Conservation (phyloP, 2,888 invertebrate genomes). For the Xylocampa areola region DNA sequence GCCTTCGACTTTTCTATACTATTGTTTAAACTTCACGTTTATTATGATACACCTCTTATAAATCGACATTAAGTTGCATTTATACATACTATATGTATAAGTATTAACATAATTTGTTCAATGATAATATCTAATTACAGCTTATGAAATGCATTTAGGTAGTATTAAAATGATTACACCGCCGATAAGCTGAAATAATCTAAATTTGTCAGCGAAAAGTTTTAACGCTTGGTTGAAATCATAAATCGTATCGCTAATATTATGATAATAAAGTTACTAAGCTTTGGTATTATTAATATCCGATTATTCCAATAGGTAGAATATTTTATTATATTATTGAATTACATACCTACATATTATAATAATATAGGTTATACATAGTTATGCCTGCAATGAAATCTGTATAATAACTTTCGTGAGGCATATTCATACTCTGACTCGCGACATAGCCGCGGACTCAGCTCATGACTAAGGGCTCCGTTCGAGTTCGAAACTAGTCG, state of each 20-base stretch:
- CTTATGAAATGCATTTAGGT: constrained; percentile 25
- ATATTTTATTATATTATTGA: no score
- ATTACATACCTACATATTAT: no score
- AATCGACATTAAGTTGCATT: constrained; percentile 29
- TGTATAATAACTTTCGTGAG: no score
- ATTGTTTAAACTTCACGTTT: constrained; percentile 45
- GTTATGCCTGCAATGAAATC: no score
- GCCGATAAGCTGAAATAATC: constrained; percentile 34
- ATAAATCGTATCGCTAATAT: constrained; percentile 29
- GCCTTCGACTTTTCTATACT: constrained; percentile 21
- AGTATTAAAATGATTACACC: constrained; percentile 33
- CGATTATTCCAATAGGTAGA: constrained; percentile 28
- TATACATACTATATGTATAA: neutral
- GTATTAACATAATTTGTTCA: constrained; percentile 4
- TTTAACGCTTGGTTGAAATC: constrained; percentile 29
- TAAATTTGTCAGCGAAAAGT: constrained; percentile 24
- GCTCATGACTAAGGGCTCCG: no score
- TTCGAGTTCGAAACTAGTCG: no score
- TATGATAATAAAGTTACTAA: constrained; percentile 37
- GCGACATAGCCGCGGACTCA: no score
- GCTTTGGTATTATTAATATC: constrained; percentile 24
- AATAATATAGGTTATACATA: no score
- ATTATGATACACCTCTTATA: constrained; percentile 42
- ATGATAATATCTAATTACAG: constrained; percentile 27
- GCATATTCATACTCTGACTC: no score